A percentile compares a stretch with the other conserved stretches of the same genome.
These are phyloP conservation scores for Adelphocoris suturalis DNA, from an alignment of 2,888 invertebrate genomes.

Conservation along the genomic window DNA sequence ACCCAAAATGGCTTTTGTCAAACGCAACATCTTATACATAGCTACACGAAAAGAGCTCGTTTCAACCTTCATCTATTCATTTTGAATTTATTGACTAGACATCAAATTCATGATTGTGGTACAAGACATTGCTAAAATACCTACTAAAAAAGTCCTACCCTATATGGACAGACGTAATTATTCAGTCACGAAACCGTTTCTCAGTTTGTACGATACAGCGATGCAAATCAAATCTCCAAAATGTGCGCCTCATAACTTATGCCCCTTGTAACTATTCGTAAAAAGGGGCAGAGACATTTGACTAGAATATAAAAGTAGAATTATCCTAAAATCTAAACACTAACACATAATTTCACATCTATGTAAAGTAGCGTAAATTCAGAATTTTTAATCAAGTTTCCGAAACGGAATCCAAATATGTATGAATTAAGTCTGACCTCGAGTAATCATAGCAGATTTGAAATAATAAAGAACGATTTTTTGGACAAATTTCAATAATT, in stretches of 20 bases:
- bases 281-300: not conserved
- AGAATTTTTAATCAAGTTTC: not conserved
- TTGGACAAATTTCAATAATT: no score
- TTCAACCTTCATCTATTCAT: not conserved
- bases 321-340: not conserved
- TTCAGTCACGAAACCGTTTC: constrained; percentile 49
- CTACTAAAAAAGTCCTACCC: constrained; percentile 3
- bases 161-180: constrained; percentile 47
- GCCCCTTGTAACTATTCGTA: not conserved
- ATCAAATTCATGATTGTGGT: not conserved
- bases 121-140: not conserved
- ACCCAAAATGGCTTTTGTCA: not conserved
- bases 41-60: not conserved
- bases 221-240: not conserved
- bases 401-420: not conserved
- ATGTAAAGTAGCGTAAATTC: not conserved
- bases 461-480: no score
- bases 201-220: constrained; percentile 45
- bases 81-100: not conserved
- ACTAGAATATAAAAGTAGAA: not conserved
- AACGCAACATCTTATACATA: constrained; percentile 7
- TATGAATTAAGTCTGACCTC: no score
- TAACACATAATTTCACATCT: not conserved
- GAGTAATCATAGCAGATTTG: no score
- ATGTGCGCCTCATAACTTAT: not conserved